Base-by-base conservation (phyloP, 2,113 vertebrate species). In the Pterocles burchelli region DNA sequence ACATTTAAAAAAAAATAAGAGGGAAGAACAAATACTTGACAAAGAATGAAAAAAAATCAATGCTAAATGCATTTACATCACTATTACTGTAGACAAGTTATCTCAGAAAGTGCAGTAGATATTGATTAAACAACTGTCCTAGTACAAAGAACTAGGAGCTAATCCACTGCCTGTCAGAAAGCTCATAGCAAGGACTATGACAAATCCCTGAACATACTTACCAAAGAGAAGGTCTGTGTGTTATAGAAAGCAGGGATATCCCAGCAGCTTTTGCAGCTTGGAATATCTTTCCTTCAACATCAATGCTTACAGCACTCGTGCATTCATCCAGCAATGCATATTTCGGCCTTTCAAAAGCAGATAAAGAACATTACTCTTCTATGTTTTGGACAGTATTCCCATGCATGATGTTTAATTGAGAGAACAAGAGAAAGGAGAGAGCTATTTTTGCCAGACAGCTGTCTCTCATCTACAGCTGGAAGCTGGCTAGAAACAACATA, bases 281-380 rank as follows among this genome's bases (percentile, higher is more conserved):
- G 97, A 99, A 99, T 97, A 99, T 99, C 96, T 99, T 99, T 70
- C 99, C 99, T 98, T 99, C 99, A 13, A 99, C 99, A 52, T 99
- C 99, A 63, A 99, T 99, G 98, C 99, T 99, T 91, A 99, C 99
- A 33, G 99, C 99, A 91, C 99, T 99, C 1, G 99, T 99, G 88
- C 99, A 99, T 96, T 99, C 99, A 46, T 99, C 99, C 95, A 99
- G 85, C 92, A 99, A 97, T 18, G 99, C 99, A 6, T 99, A 99
- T 92, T 99, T 99, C 2, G 99, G 99, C 96, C 99, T 99, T 96
- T 86, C 57, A 91, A 55, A 95, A 96, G 79, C 12, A 96, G 75
- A 93, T 16, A 89, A 74, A 93, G 62, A 66, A 93, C 11, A 52
- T 97, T 43, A 97, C 29, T 91, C 20, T 62, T 76, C 81, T 82